Evolutionary conservation across 2,888 invertebrate genomes (phyloP).

Genomic region (Dugesia japonica): DNA sequence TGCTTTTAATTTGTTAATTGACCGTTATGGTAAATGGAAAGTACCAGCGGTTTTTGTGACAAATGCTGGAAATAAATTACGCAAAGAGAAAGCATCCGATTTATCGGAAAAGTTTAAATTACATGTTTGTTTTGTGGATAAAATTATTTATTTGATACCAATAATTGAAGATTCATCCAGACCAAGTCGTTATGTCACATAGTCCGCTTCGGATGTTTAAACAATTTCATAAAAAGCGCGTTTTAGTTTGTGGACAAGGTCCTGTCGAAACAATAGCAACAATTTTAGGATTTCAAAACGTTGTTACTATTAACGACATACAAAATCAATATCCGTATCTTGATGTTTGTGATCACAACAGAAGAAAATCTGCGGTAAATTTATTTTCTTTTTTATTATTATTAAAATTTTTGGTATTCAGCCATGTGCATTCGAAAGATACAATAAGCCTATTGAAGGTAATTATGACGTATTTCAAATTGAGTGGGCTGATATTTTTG

Average conservation of each 20-base stretch:
- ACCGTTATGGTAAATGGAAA: slow-evolving; percentile 52
- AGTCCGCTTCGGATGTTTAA: slow-evolving; percentile 54
- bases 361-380: slow-evolving; percentile 46
- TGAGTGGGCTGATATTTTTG: not conserved
- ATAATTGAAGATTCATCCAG: slow-evolving; percentile 49
- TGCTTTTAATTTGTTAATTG: slow-evolving; percentile 52
- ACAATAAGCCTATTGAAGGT: slow-evolving; percentile 52
- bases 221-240: slow-evolving; percentile 54
- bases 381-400: slow-evolving; percentile 30
- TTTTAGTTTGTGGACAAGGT: slow-evolving; percentile 55
- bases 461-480: slow-evolving; percentile 26
- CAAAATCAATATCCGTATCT: slow-evolving; percentile 53
- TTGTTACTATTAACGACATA: slow-evolving; percentile 53
- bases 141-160: slow-evolving; percentile 23
- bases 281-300: slow-evolving; percentile 54
- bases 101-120: slow-evolving; percentile 51
- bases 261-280: slow-evolving; percentile 52
- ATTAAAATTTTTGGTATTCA: too few relatives aligned
- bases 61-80: slow-evolving; percentile 55
- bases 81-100: slow-evolving; percentile 53
- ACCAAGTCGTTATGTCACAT: slow-evolving; percentile 57
- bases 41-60: slow-evolving; percentile 57
- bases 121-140: not conserved
- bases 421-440: slow-evolving; percentile 51
- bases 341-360: slow-evolving; percentile 53